Base-by-base conservation (phyloP, 2,113 vertebrate genomes). In the Atrichornis clamosus region DNA sequence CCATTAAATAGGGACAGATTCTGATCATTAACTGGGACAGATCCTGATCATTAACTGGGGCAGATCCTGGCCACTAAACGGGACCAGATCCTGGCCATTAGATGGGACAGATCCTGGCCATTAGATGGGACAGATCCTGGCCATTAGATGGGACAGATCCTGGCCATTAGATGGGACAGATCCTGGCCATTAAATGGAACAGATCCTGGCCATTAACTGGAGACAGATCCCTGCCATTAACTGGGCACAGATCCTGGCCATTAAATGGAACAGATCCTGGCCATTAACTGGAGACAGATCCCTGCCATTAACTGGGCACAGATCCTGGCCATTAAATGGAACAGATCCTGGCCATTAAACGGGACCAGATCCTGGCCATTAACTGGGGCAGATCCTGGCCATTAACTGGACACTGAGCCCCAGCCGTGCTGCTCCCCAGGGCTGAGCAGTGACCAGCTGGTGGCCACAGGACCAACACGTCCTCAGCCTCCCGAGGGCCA, bases 171-270 rank as follows among this genome's bases (percentile, higher is more conserved):
- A 15, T 16, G 37, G 27, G 18, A 14, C 15, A 53, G 11, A 23
- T 13, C 24, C 22, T 16, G 35, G 5, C 14, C 58, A 8, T 35
- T 7, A 37, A 37, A 24, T 27, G 37, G 37, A 13, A 30, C 13
- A 21, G 8, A 28, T 2, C 15, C 47, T n/a, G 56, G 9, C 20
- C 13, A 6, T n/a, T 14, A 58, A 65, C 19, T 13, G 39, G 3
- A 21, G 10, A 65, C 15, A 33, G 7, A 65, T 10, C 3, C 5
- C 23, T 35, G 27, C 0, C 13, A 7, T 30, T 30, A 1, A 18
- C 7, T 37, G 55, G 44, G 42, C 5, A 32, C 42, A 37, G 2
- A 47, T 0, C n/a, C 30, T 30, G 47, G n/a, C 3, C 30, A 7
- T 44, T 6, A 5, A 24, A 19, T 16, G 33, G 15, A 42, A 68